Percentiles rank a stretch among this genome's conserved stretches.
phyloP scores from a whole-genome alignment of 2,113 vertebrate species.

The Heteronetta atricapilla region DNA sequence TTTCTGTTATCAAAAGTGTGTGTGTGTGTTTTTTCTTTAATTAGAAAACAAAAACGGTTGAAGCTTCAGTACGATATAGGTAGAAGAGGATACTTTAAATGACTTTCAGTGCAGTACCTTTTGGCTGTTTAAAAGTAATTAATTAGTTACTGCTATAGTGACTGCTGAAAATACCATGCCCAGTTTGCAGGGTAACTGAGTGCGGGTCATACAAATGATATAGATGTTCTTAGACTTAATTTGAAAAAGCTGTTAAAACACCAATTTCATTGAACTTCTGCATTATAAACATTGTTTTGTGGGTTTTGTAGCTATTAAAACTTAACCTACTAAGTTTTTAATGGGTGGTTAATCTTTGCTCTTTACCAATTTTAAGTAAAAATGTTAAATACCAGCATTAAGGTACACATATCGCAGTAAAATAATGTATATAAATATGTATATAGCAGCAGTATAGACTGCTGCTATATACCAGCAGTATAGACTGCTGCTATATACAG shows the following conservation, averaged over 20 bases:
- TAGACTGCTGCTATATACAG: not conserved
- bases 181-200: slow-evolving; percentile 11
- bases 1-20: not conserved
- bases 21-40: not conserved
- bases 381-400: not conserved
- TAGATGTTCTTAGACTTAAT: slow-evolving; percentile 38
- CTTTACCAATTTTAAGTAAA: not conserved
- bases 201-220: slow-evolving; percentile 42
- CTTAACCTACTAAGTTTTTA: not conserved
- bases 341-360: not conserved
- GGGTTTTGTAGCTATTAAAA: not conserved
- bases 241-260: slow-evolving; percentile 55
- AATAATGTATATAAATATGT: no score
- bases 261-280: slow-evolving; percentile 31
- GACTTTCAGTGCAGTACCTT: slow-evolving; percentile 14
- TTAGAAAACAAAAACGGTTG: not conserved
- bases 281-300: not conserved
- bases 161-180: slow-evolving; percentile 35
- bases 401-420: not conserved
- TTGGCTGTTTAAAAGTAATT: slow-evolving; percentile 58
- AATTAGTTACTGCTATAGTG: slow-evolving; percentile 33
- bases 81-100: slow-evolving; percentile 29
- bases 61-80: not conserved
- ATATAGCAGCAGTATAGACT: not conserved
- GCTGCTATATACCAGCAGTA: not conserved